These are phyloP conservation scores for Formica aserva DNA, from an alignment of 2,888 invertebrate genomes.

Conservation along the genomic window DNA sequence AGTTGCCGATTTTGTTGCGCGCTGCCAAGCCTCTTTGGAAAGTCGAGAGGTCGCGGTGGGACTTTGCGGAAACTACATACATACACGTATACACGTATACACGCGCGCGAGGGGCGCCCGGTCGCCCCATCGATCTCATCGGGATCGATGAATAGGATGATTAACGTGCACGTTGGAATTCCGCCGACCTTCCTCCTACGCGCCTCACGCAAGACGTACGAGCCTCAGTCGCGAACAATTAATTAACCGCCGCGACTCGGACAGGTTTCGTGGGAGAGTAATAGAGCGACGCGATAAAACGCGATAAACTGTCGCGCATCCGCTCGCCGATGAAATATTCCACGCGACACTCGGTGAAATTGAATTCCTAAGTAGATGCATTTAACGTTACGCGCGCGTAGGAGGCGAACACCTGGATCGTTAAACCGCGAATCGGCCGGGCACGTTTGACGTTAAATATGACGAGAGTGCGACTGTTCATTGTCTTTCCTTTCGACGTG, in stretches of 20 bases:
- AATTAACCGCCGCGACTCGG: constrained; percentile 67
- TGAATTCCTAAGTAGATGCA: constrained; percentile 36
- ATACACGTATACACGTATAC: not conserved
- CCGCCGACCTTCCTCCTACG: constrained; percentile 67
- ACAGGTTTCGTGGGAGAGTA: constrained; percentile 59
- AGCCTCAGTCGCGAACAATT: constrained; percentile 65
- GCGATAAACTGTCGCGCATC: constrained; percentile 54
- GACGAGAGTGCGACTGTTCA: not conserved
- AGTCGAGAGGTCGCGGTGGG: constrained; percentile 60
- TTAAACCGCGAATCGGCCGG: constrained; percentile 20
- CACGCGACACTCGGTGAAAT: constrained; percentile 41
- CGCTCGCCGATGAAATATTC: constrained; percentile 27
- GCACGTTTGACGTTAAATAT: not conserved
- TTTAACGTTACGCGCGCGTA: constrained; percentile 28
- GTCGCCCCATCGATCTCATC: constrained; percentile 66
- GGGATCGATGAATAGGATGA: constrained; percentile 74
- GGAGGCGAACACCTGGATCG: constrained; percentile 36
- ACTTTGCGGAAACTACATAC: constrained; percentile 52
- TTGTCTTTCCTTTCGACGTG: constrained; percentile 17
- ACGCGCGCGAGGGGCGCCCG: constrained; percentile 27
- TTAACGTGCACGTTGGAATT: constrained; percentile 69
- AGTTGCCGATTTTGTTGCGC: constrained; percentile 36
- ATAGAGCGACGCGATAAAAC: constrained; percentile 58
- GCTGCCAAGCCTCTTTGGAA: constrained; percentile 48
- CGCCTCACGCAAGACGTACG: constrained; percentile 50